Conservation (phyloP, 2,888 invertebrate species). For the Callosobruchus maculatus region DNA sequence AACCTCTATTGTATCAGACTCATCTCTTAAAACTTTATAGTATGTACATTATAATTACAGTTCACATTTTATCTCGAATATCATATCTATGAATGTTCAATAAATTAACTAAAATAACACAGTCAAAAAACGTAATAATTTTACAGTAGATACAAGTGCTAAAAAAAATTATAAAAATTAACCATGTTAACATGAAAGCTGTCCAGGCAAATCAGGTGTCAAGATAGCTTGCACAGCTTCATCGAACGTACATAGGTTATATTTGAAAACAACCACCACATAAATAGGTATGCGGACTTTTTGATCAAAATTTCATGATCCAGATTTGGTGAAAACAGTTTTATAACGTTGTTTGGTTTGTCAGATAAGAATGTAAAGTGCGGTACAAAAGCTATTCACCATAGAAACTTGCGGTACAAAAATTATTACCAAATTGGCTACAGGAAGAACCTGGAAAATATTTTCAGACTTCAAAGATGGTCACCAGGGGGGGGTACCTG, state of each 20-base stretch:
- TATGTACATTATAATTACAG: slow-evolving; percentile 1
- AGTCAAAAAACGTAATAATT: slow-evolving; percentile 29
- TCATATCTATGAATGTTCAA: slow-evolving; percentile 18
- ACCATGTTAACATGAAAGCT: not conserved
- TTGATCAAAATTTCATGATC: too few relatives aligned
- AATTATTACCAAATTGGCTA: too few relatives aligned
- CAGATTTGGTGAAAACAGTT: too few relatives aligned
- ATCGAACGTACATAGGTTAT: too few relatives aligned
- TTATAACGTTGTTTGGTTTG: too few relatives aligned
- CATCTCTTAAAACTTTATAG: not conserved
- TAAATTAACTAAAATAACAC: slow-evolving; percentile 35
- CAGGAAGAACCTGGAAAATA: too few relatives aligned
- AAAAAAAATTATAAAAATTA: slow-evolving; percentile 11
- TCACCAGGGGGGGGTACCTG: too few relatives aligned
- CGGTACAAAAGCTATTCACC: too few relatives aligned
- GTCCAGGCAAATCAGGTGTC: not conserved
- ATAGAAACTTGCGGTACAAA: too few relatives aligned
- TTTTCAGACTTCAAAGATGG: too few relatives aligned
- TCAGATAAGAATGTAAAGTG: too few relatives aligned
- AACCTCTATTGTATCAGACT: not conserved
- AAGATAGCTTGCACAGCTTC: not conserved
- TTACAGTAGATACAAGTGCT: slow-evolving; percentile 14
- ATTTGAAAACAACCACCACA: not conserved
- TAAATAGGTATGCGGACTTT: too few relatives aligned
- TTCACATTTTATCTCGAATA: slow-evolving; percentile 3